Percentiles rank a stretch among this genome's conserved stretches.
phyloP scores from a whole-genome alignment of 2,888 invertebrate genomes.

The Deilephila porcellus region DNA sequence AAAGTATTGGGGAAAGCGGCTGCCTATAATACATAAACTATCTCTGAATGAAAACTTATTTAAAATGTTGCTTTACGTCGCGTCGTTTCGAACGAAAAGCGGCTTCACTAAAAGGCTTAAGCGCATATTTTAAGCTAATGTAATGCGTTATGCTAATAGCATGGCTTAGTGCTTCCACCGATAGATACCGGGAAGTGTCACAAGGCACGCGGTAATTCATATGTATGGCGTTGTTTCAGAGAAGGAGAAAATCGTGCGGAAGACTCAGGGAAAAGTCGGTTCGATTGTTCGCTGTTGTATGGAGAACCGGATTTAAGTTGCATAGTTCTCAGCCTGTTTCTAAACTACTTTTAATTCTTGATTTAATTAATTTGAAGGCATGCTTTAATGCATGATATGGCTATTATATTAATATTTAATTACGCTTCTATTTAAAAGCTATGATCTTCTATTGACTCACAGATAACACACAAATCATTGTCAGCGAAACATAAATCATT shows the following conservation, averaged over 20 bases:
- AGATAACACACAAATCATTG: neutral
- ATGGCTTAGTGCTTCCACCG: conserved; percentile 3
- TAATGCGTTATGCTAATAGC: conserved; percentile 15
- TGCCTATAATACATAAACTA: no score
- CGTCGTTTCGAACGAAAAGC: neutral
- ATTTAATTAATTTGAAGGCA: neutral
- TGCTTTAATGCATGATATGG: neutral
- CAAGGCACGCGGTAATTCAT: conserved; percentile 14
- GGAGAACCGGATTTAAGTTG: neutral
- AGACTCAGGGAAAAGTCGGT: neutral
- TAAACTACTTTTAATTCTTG: neutral
- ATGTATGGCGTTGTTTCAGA: conserved; percentile 23
- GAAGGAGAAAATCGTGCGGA: conserved; percentile 25
- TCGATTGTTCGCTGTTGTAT: neutral
- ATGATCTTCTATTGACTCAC: neutral
- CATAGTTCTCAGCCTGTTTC: neutral
- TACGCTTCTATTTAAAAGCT: neutral
- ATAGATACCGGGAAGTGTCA: conserved; percentile 14
- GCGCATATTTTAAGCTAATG: conserved; percentile 16
- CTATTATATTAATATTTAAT: neutral
- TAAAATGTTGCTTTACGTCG: neutral
- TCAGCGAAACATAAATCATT: neutral
- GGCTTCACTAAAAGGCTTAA: conserved; percentile 13
- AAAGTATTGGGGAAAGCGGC: no score
- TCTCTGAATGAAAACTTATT: neutral